phyloP scores from a whole-genome alignment of 35 echinoderm and acorn worm genomes.

The Chiridota heheva region DNA sequence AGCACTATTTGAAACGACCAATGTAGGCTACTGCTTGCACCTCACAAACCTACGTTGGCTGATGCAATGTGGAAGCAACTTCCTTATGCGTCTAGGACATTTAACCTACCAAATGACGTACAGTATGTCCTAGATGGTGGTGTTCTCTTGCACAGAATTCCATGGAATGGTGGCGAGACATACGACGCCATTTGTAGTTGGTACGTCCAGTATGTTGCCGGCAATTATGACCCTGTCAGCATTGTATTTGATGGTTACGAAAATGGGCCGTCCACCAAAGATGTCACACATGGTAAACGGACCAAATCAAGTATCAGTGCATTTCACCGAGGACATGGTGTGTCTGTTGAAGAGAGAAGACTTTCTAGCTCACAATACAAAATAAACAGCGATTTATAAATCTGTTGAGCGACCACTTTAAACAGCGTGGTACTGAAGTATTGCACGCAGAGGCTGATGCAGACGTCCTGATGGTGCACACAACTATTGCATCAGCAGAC shows the following conservation, averaged over 20 bases:
- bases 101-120: too few relatives aligned
- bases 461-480: constrained; percentile 42
- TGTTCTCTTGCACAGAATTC: constrained; percentile 37
- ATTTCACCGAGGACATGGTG: constrained; percentile 38
- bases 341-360: constrained; percentile 40
- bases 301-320: constrained; percentile 23
- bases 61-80: constrained; percentile 50
- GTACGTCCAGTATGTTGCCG: constrained; percentile 35
- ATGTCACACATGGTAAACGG: constrained; percentile 29
- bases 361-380: constrained; percentile 51
- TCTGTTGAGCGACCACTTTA: constrained; percentile 30
- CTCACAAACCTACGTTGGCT: constrained; percentile 56
- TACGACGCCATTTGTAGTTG: constrained; percentile 45
- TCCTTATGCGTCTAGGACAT: not conserved
- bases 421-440: constrained; percentile 29
- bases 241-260: constrained; percentile 56
- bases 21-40: not conserved
- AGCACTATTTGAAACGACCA: constrained; percentile 61
- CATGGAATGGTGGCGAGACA: constrained; percentile 44
- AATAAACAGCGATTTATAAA: constrained; percentile 50
- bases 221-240: constrained; percentile 23
- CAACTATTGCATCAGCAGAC: not conserved
- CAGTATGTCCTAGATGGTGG: constrained; percentile 49
- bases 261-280: constrained; percentile 47
- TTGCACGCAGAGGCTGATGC: constrained; percentile 31